Percentiles rank a stretch among this genome's conserved stretches.
These are phyloP conservation scores for Staurois parvus DNA, from an alignment of 2,797 vertebrate genomes.

Conservation along the genomic window DNA sequence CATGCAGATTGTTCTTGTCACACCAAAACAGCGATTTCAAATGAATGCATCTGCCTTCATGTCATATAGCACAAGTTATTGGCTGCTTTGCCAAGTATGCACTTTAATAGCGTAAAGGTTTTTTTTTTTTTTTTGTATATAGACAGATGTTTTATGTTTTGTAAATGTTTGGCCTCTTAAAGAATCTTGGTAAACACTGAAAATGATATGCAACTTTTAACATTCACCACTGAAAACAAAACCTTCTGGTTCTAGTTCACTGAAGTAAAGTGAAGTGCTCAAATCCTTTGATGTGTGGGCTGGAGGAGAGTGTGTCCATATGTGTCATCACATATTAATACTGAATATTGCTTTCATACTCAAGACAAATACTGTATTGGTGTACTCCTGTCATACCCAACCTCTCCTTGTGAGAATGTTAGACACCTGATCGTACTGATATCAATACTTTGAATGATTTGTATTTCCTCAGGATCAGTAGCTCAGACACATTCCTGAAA, in stretches of 20 bases:
- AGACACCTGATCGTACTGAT: too few species aligned
- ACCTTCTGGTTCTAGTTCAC: not conserved
- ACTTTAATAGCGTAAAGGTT: not conserved
- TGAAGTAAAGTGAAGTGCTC: not conserved
- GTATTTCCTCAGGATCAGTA: too few species aligned
- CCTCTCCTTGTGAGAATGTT: too few species aligned
- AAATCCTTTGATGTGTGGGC: not conserved
- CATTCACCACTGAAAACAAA: not conserved
- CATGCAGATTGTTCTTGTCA: not conserved
- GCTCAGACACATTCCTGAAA: too few species aligned
- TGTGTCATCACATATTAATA: too few species aligned
- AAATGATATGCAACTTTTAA: not conserved
- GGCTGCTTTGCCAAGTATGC: not conserved
- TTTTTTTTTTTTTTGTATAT: too few species aligned
- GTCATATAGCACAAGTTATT: not conserved
- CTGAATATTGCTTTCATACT: too few species aligned
- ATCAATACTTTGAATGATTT: too few species aligned
- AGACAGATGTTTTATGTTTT: not conserved
- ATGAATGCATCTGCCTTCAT: not conserved
- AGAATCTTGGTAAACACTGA: not conserved
- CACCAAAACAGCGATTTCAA: not conserved
- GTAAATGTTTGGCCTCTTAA: not conserved
- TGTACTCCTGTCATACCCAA: too few species aligned
- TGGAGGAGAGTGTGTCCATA: not conserved
- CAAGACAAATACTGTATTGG: too few species aligned